Evolutionary conservation across 2,113 vertebrate genomes (phyloP), one percentile per base, ranked within the genome.

Genomic region (Guaruba guarouba): DNA sequence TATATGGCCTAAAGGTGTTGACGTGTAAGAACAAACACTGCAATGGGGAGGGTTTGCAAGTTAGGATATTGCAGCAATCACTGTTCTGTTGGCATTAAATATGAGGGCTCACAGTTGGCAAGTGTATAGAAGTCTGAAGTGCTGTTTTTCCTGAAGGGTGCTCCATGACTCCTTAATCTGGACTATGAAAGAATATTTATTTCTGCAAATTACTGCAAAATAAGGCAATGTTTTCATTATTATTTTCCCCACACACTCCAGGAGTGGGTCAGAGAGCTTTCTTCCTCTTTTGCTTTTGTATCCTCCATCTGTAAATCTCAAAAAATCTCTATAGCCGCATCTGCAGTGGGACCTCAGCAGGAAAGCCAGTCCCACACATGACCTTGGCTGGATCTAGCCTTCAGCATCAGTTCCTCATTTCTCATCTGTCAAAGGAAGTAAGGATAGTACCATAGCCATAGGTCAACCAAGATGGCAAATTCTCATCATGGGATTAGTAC

Each of bases 1-100:
- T 96, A 81, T 69, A 54, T 59, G 80, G 43, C 90, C 83, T 76
- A 27, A 64, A 95, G 83, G 88, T 83, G 61, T 88, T 93, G 80
- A 90, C 0, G 4, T 82, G 76, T 66, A 94, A 73, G 55, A 93
- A 66, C 41, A 93, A 88, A 80, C 79, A 73, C 48, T 44, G 29
- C 28, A 69, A 35, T 29, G 51, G 67, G 54, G 39, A 83, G 24
- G 14, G 33, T n/a, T 70, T 82, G 37, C 0, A 22, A n/a, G 51
- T 88, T 70, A 86, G 68, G 52, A 39, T 41, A 39, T 19, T 48
- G 67, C 31, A 89, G 51, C n/a, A 43, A 15, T 44, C 59, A 43
- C 63, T 66, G 17, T 5, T 52, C 48, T 75, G 6, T 7, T 27
- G 1, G 5, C 41, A 29, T 35, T n/a, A 82, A 54, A 62, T 44